Percentiles rank a stretch among this genome's conserved stretches.
phyloP scores from a whole-genome alignment of 2,888 invertebrate species.

The Odontomyia ornata region DNA sequence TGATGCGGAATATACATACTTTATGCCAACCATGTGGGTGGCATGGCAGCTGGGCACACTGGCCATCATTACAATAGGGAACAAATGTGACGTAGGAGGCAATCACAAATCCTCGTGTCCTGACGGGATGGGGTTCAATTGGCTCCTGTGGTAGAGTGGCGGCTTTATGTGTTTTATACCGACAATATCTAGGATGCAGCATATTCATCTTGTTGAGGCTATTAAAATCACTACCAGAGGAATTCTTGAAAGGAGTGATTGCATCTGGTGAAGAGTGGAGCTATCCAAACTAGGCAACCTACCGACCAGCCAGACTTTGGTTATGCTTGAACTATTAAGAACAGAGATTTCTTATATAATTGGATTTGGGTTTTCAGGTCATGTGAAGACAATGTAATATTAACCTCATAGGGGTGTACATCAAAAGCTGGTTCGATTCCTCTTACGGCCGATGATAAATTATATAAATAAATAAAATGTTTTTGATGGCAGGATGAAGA shows the following conservation, averaged over 20 bases:
- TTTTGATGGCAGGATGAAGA: too few relatives aligned
- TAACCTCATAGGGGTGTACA: not conserved
- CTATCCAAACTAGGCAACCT: too few relatives aligned
- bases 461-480: too few relatives aligned
- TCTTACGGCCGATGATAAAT: too few relatives aligned
- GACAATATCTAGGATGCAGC: constrained; percentile 15
- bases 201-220: constrained; percentile 27
- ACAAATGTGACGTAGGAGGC: constrained; percentile 2
- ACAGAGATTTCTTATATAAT: constrained; percentile 25
- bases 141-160: not conserved
- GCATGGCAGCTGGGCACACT: constrained; percentile 18
- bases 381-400: not conserved
- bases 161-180: constrained; percentile 5
- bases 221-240: constrained; percentile 34
- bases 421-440: too few relatives aligned
- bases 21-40: constrained; percentile 38
- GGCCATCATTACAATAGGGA: not conserved
- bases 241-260: constrained; percentile 18
- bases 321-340: constrained; percentile 30
- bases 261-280: constrained; percentile 6
- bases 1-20: constrained; percentile 42
- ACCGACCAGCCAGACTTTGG: not conserved
- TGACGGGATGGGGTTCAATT: not conserved
- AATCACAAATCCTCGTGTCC: not conserved
- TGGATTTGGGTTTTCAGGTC: constrained; percentile 35